These are phyloP conservation scores for Euglossa dilemma DNA, from an alignment of 1,140 invertebrate genomes.

Conservation along the genomic window DNA sequence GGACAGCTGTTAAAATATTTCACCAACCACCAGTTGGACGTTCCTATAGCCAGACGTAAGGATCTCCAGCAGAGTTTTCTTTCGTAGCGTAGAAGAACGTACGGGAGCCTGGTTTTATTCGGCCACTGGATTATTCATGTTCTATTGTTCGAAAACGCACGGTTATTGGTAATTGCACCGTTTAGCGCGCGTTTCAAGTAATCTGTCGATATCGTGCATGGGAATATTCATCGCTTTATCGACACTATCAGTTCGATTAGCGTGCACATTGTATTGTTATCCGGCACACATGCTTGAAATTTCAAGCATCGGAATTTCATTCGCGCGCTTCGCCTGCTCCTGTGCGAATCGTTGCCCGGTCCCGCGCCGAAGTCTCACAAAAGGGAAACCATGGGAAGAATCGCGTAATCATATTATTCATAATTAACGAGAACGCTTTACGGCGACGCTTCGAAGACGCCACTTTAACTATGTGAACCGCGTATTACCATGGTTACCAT, in stretches of 20 bases:
- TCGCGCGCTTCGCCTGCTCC: constrained; percentile 5
- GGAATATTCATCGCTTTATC: neutral
- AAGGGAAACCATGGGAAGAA: constrained; percentile 73
- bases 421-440: constrained; percentile 68
- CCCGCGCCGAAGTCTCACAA: constrained; percentile 55
- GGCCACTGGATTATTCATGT: neutral
- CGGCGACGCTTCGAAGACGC: constrained; percentile 19
- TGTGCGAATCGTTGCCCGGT: constrained; percentile 14
- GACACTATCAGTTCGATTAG: neutral
- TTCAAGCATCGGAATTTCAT: constrained; percentile 30
- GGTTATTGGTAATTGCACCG: neutral
- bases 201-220: neutral
- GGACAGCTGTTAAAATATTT: constrained; percentile 33
- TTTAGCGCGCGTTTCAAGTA: neutral
- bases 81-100: neutral
- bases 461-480: constrained; percentile 63
- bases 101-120: neutral
- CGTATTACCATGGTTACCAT: constrained; percentile 45
- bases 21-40: too few species aligned
- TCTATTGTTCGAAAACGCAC: neutral
- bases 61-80: neutral
- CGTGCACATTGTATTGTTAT: neutral
- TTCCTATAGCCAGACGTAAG: neutral
- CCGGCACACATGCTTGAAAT: constrained; percentile 15
- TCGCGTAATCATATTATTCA: constrained; percentile 72